Evolutionary conservation across 2,888 invertebrate genomes (phyloP).

Genomic region (Metellina segmentata): DNA sequence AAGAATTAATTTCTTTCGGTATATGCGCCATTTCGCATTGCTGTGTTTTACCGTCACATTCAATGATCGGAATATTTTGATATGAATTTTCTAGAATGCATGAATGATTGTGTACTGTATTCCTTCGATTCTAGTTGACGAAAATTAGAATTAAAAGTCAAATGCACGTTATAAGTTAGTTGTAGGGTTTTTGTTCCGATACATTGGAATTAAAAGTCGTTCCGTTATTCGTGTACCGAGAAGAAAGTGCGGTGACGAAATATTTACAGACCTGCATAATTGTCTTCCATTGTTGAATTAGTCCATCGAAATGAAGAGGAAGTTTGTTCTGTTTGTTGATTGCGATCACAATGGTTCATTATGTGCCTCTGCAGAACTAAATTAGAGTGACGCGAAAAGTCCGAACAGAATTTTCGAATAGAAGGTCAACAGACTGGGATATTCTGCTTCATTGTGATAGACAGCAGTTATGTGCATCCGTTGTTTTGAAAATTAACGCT

Average conservation of each 20-base stretch:
- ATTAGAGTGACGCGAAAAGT: constrained; percentile 25
- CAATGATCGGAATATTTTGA: too few species aligned
- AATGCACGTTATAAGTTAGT: too few species aligned
- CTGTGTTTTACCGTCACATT: too few species aligned
- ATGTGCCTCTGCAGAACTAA: neutral
- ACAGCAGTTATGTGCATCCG: constrained; percentile 55
- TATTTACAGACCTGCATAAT: too few species aligned
- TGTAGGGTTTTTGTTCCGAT: too few species aligned
- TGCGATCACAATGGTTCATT: constrained; percentile 14
- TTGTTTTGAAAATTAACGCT: constrained; percentile 39
- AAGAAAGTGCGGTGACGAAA: too few species aligned
- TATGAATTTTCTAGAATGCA: neutral
- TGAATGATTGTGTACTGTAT: neutral
- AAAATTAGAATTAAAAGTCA: too few species aligned
- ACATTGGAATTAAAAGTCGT: too few species aligned
- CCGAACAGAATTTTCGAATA: constrained; percentile 12
- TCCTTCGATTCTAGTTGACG: too few species aligned
- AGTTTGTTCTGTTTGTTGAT: neutral
- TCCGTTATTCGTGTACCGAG: too few species aligned
- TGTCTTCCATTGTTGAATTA: neutral
- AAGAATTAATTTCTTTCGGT: too few species aligned
- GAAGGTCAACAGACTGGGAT: constrained; percentile 52
- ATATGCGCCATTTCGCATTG: too few species aligned
- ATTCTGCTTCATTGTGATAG: constrained; percentile 10
- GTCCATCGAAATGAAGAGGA: neutral